Evolutionary conservation across 2,888 invertebrate species (phyloP).

Genomic region (Cyclophora albipunctata): DNA sequence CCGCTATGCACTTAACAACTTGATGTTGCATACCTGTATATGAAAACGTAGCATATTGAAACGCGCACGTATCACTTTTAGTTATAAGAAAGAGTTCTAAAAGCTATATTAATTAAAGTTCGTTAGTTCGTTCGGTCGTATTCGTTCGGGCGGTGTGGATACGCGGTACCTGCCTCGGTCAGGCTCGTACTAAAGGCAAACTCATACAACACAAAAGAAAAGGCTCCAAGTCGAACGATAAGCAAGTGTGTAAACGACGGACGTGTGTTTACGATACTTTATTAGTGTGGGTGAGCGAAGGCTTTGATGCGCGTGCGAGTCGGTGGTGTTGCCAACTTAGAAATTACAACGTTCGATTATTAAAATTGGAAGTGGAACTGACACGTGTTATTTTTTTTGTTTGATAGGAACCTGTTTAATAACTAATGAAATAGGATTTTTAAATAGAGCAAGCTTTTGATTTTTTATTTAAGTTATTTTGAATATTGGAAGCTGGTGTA

Average conservation of each 20-base stretch:
- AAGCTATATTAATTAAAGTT: constrained; percentile 25
- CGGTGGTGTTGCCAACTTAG: constrained; percentile 30
- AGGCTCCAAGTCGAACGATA: neutral
- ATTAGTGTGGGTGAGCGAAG: constrained; percentile 41
- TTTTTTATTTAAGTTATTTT: too few species aligned
- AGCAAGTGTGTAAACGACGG: constrained; percentile 36
- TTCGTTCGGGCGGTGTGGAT: constrained; percentile 55
- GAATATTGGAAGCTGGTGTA: too few species aligned
- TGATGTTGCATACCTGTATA: constrained; percentile 21
- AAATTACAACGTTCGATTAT: constrained; percentile 3
- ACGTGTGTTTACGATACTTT: constrained; percentile 35
- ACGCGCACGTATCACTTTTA: constrained; percentile 26
- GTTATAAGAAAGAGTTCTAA: constrained; percentile 12
- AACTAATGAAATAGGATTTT: too few species aligned
- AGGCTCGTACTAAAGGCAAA: constrained; percentile 43
- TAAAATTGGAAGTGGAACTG: too few species aligned
- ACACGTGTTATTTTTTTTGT: neutral
- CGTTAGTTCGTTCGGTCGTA: constrained; percentile 71
- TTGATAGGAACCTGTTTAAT: too few species aligned
- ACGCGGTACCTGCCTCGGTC: constrained; percentile 49
- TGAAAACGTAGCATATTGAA: constrained; percentile 15
- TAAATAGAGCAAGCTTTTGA: too few species aligned
- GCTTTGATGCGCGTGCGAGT: constrained; percentile 47
- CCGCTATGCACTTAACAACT: constrained; percentile 48
- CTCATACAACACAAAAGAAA: constrained; percentile 35